Evolutionary conservation across 2,888 invertebrate species (phyloP).

Genomic region (Augiades crinisus): DNA sequence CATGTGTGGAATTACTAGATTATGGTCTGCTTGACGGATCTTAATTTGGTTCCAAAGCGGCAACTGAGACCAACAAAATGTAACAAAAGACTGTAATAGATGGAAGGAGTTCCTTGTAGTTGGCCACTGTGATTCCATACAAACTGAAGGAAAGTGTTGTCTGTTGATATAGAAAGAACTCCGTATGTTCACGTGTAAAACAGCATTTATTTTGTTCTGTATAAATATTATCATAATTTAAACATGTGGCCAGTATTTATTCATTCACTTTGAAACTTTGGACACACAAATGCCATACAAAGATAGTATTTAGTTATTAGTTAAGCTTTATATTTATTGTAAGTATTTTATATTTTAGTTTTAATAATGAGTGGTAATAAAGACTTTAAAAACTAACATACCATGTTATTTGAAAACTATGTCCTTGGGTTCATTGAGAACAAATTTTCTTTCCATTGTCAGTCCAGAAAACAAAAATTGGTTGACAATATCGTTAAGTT

Average conservation of each 20-base stretch:
- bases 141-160: too few relatives aligned
- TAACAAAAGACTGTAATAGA: too few relatives aligned
- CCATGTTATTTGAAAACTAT: constrained; percentile 49
- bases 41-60: too few relatives aligned
- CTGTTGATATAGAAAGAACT: too few relatives aligned
- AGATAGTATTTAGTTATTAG: constrained; percentile 16
- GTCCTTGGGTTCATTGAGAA: constrained; percentile 44
- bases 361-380: constrained; percentile 30
- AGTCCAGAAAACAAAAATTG: constrained; percentile 81
- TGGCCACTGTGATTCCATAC: too few relatives aligned
- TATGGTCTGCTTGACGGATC: too few relatives aligned
- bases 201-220: background rate
- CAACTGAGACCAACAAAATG: too few relatives aligned
- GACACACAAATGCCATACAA: constrained; percentile 27
- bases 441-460: constrained; percentile 81
- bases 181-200: too few relatives aligned
- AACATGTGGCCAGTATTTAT: constrained; percentile 35
- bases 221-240: constrained; percentile 18
- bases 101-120: too few relatives aligned
- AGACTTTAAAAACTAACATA: constrained; percentile 20
- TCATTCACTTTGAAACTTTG: constrained; percentile 27
- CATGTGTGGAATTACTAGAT: too few relatives aligned
- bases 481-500: constrained; percentile 85
- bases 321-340: constrained; percentile 10
- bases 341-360: constrained; percentile 1